Percentiles rank a stretch among this genome's conserved stretches.
Evolutionary conservation across 2,113 vertebrate genomes (phyloP).

Genomic region (Craseonycteris thonglongyai): DNA sequence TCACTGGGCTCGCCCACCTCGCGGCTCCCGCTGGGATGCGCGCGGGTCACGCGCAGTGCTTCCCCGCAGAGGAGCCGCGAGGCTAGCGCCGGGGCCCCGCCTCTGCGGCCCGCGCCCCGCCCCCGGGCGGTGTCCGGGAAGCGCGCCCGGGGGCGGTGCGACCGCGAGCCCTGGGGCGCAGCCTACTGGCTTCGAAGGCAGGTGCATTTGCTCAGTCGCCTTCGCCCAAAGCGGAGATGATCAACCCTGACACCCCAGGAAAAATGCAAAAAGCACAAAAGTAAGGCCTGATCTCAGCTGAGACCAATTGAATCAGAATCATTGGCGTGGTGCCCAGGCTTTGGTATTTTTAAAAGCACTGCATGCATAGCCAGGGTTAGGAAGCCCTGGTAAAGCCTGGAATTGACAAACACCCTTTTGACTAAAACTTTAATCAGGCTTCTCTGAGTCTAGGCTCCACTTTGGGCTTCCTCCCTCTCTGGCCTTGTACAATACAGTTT

Average conservation of each 20-base stretch:
- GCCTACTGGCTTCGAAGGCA: fast-evolving
- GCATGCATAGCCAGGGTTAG: neutral
- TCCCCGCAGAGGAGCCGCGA: neutral
- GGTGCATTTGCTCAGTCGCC: neutral
- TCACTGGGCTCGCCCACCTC: neutral
- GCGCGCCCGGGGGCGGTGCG: fast-evolving
- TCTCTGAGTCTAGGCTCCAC: neutral
- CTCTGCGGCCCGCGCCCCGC: neutral
- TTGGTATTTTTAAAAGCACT: neutral
- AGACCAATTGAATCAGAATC: neutral
- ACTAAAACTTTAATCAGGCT: neutral
- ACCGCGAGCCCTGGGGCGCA: fast-evolving
- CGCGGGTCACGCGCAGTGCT: constrained; percentile 43
- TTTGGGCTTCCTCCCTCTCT: neutral
- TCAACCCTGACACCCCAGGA: neutral
- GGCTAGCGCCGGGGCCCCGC: neutral
- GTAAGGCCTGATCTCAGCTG: neutral
- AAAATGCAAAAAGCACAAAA: neutral
- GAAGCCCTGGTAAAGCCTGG: neutral
- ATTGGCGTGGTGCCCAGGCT: neutral
- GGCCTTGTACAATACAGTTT: neutral
- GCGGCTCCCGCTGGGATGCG: fast-evolving
- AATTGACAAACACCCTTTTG: neutral
- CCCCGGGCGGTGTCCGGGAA: neutral
- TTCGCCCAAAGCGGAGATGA: neutral